Base-by-base conservation (phyloP, 2,113 vertebrate genomes). In the Circaetus cinerascens region DNA sequence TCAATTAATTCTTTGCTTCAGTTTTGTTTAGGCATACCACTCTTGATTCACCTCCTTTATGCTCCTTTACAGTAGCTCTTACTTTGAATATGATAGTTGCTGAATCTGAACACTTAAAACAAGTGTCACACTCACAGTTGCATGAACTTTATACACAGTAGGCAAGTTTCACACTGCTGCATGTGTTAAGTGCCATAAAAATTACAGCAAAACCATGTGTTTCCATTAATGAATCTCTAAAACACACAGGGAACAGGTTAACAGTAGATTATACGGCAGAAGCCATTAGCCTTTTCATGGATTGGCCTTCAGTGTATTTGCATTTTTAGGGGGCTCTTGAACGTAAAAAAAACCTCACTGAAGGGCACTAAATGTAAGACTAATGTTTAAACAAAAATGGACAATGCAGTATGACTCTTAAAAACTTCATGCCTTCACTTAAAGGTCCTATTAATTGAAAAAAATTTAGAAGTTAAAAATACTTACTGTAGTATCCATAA, bases 401-500 rank as follows among this genome's bases (percentile, higher is more conserved):
- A 41, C 36, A 67, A 84, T 26, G 3, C 17, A 32, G 17, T 38
- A 74, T 3, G 5, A 76, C 11, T 19, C 17, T 26, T 40, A 57
- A 50, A 72, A 80, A 23, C 4, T 51, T 86, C 2, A 30, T 19
- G 11, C 15, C 12, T 79, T 53, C 50, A 73, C 14, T 23, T 80
- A 40, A 55, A 85, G 5, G 14, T 63, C 21, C 16, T 50, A 63
- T 19, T 86, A 62, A 18, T 6, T 55, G 5, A 46, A 45, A 81
- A 48, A 21, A 20, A 38, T 20, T 8, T 14, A 30, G 5, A 86
- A 25, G 4, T 45, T 77, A 30, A 45, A 74, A 81, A 72, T 97
- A 99, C 99, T 99, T 98, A 99, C 99, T 99, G 96, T 99, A 99
- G 97, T 99, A 99, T 80, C 99, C 99, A 96, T 99, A 99, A 56